Evolutionary conservation across 1,140 invertebrate species (phyloP), one percentile per base, ranked within the genome.

Genomic region (Drosophila melanica): DNA sequence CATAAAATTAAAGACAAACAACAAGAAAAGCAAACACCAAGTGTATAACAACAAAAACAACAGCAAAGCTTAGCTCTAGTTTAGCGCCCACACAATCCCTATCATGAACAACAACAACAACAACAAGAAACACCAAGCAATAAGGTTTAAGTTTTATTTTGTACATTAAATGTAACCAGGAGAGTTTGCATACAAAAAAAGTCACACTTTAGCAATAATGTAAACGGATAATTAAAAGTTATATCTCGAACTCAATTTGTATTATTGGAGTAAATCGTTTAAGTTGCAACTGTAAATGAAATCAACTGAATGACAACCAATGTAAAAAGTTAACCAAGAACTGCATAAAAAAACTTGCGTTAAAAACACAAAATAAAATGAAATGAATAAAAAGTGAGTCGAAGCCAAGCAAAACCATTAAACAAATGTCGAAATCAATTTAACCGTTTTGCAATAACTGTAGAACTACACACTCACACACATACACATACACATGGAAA

Each of bases 301-400:
- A 65, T 68, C 55, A 87, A 69, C 66, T 68, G 65, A 79, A 89
- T 87, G 57, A 81, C 75, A 82, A 53, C 18, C 54, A 82, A 70
- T 87, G 82, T 87, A 87, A 71, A 89, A 87, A 87, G 68, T 82
- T 81, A 39, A 85, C 77, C 39, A 62, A 42, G 48, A 82, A 72
- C 42, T 72, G 62, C 51, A 66, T 12, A 66, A 45, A 42, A 42
- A 33, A 42, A 71, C 14, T 10, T 60, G 64, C 27, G 47, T 59
- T 50, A 42, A 69, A 68, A 18, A 37, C 35, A 69, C 14, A 54
- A 55, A 63, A 63, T 54, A 48, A 71, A 50, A 44, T 45, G 45
- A 75, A 68, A 57, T 57, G 20, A 76, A 73, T 37, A 68, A 62
- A 41, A 68, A 51, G 57, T 57, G 66, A 57, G 69, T 74, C 48